Percentiles rank a stretch among this genome's conserved stretches.
These are phyloP conservation scores for Caenorhabditis elegans DNA, from an alignment of 1,140 invertebrate genomes.

Conservation along the genomic window DNA sequence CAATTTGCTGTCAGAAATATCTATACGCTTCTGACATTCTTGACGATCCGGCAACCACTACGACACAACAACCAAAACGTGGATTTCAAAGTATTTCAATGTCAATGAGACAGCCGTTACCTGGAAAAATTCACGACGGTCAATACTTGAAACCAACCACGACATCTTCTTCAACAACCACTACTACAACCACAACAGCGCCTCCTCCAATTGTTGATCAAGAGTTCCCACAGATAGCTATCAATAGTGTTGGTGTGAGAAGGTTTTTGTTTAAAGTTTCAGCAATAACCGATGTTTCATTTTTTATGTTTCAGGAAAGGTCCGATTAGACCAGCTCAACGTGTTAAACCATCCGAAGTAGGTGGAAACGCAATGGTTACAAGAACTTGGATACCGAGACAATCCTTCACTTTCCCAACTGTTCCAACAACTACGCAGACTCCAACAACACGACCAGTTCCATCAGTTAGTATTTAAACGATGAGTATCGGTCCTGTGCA, in stretches of 20 bases:
- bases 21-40: constrained; percentile 26
- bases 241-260: background rate
- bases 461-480: background rate
- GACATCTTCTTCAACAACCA: background rate
- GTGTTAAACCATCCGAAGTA: background rate
- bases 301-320: background rate
- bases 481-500: no score
- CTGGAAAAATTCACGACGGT: background rate
- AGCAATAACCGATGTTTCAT: background rate
- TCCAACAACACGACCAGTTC: background rate
- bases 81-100: background rate
- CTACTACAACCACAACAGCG: background rate
- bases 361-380: background rate
- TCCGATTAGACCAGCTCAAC: background rate
- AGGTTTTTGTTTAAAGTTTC: background rate
- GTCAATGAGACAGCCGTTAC: background rate
- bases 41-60: background rate
- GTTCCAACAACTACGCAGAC: background rate
- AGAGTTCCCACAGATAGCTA: background rate
- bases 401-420: constrained; percentile 3
- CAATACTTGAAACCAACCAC: background rate
- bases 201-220: background rate
- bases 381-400: background rate
- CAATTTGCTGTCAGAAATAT: constrained; percentile 32
- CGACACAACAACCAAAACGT: background rate